Evolutionary conservation across 2,888 invertebrate genomes (phyloP).

Genomic region (Zhengitettix transpicula): DNA sequence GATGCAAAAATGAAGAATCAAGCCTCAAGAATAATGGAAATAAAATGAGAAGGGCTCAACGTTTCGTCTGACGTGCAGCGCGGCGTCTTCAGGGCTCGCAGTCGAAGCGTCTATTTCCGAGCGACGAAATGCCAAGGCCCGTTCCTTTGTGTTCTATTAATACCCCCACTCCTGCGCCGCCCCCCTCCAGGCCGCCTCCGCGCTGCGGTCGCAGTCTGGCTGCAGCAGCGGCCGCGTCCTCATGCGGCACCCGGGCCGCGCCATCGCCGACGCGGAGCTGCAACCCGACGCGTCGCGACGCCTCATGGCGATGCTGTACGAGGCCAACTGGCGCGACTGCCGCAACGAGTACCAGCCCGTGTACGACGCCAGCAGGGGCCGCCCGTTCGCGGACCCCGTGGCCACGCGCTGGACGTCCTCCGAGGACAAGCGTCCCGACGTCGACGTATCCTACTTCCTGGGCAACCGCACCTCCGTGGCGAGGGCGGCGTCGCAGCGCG

Average conservation of each 20-base stretch:
- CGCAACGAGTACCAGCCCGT: slow-evolving; percentile 21
- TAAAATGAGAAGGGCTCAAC: too few species aligned
- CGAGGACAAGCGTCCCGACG: too few species aligned
- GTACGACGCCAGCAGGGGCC: background rate
- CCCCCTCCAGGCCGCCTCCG: background rate
- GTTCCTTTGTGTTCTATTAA: too few species aligned
- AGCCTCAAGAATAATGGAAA: too few species aligned
- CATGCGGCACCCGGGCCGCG: slow-evolving; percentile 3
- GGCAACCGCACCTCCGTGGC: too few species aligned
- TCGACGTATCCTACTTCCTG: too few species aligned
- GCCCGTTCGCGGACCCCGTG: background rate
- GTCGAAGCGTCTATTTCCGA: too few species aligned
- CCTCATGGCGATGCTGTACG: slow-evolving; percentile 59
- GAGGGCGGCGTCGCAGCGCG: too few species aligned
- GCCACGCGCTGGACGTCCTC: background rate
- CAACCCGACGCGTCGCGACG: slow-evolving; percentile 47
- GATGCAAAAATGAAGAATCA: too few species aligned
- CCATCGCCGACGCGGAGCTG: slow-evolving; percentile 35
- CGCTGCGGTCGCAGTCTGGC: background rate
- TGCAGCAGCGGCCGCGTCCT: slow-evolving; percentile 8
- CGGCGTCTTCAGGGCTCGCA: too few species aligned
- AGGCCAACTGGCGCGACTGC: slow-evolving; percentile 44
- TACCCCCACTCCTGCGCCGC: background rate
- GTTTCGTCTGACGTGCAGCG: too few species aligned
- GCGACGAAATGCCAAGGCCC: too few species aligned